These are phyloP conservation scores for Semaprochilodus insignis DNA, from an alignment of 2,797 vertebrate genomes.

Conservation along the genomic window DNA sequence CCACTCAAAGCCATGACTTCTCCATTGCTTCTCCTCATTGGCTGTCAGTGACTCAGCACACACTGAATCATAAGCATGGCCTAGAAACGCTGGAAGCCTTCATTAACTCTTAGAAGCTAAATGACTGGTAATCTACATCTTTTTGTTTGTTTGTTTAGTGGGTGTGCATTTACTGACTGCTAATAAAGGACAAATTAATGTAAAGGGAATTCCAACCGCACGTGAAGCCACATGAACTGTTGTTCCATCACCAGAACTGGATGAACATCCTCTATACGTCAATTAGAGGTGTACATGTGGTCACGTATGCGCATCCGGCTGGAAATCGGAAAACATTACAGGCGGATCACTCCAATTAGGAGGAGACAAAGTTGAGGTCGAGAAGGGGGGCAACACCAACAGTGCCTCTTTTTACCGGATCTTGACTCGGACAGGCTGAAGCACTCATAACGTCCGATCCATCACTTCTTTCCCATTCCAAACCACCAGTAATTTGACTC, in stretches of 20 bases:
- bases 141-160: too few relatives aligned
- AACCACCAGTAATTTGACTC: background rate
- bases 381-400: too few relatives aligned
- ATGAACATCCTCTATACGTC: background rate
- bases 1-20: background rate
- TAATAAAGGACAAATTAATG: background rate
- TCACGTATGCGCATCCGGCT: too few relatives aligned
- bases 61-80: background rate
- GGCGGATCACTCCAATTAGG: too few relatives aligned
- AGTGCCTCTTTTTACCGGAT: background rate
- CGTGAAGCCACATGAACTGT: too few relatives aligned
- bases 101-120: background rate
- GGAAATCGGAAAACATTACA: too few relatives aligned
- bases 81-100: background rate
- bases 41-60: slow-evolving; percentile 15
- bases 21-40: background rate
- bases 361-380: too few relatives aligned
- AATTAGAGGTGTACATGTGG: background rate
- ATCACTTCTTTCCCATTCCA: background rate
- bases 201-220: background rate
- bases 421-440: background rate
- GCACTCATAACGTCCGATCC: background rate
- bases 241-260: background rate
- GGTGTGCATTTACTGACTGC: too few relatives aligned
- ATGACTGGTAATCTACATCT: too few relatives aligned